Percentiles rank a stretch among this genome's conserved stretches.
Conservation (phyloP, 1,140 invertebrate species). For the Idris sp. region DNA sequence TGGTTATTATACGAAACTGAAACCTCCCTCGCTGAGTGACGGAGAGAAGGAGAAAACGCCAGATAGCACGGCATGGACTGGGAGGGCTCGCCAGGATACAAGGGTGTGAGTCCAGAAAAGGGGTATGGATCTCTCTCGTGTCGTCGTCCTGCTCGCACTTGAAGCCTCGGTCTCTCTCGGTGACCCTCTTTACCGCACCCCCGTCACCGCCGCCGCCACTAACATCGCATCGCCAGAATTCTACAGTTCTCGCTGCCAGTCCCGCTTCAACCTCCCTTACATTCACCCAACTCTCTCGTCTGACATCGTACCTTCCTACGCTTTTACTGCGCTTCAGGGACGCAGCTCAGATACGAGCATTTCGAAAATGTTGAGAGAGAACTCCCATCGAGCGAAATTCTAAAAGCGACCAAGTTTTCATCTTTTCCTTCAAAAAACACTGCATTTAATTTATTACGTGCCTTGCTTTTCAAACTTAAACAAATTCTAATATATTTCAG, state of each 20-base stretch:
- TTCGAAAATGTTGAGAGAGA: slow-evolving; percentile 51
- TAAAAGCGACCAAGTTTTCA: slow-evolving; percentile 20
- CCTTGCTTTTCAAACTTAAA: slow-evolving; percentile 18
- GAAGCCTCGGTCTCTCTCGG: slow-evolving; percentile 35
- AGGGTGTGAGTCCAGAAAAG: slow-evolving; percentile 76
- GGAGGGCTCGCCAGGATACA: slow-evolving; percentile 62
- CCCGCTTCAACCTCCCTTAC: slow-evolving; percentile 61
- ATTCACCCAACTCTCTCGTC: slow-evolving; percentile 63
- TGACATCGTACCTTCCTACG: slow-evolving; percentile 66
- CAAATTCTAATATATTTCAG: too few species aligned
- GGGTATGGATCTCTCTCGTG: slow-evolving; percentile 75
- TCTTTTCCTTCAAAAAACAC: background rate
- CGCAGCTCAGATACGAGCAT: slow-evolving; percentile 54
- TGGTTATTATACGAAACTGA: slow-evolving; percentile 59
- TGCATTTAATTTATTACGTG: background rate
- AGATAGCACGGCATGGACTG: slow-evolving; percentile 60
- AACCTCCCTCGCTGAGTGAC: slow-evolving; percentile 17
- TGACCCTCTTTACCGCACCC: slow-evolving; percentile 15
- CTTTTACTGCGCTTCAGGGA: slow-evolving; percentile 64
- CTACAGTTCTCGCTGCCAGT: slow-evolving; percentile 64
- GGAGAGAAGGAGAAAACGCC: too few species aligned
- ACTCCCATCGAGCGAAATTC: slow-evolving; percentile 9
- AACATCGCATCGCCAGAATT: slow-evolving; percentile 65
- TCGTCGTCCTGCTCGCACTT: slow-evolving; percentile 65
- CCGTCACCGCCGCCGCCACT: slow-evolving; percentile 41